Base-by-base conservation (phyloP, 2,888 invertebrate species). In the Pycnomerus fuliginosus region DNA sequence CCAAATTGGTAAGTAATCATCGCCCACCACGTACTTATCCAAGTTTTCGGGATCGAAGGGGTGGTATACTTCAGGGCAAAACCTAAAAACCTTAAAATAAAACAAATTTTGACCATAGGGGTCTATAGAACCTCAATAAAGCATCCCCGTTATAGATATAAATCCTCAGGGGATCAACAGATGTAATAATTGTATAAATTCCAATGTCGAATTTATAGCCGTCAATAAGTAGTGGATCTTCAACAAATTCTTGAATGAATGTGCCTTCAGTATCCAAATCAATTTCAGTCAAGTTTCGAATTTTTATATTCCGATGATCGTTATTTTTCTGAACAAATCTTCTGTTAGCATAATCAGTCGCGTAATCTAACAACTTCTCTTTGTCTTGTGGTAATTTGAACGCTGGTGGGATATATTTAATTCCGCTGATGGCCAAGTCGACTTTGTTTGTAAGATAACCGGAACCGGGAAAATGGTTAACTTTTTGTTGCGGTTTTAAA, bases 201-300 rank as follows among this genome's bases (percentile, higher is more conserved):
- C 98, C 97, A 69, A 98, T 90, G 73, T 98, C 98, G 72, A 98
- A 98, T 75, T 95, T 96, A 70, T 90, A 83, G 1, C 92, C 93
- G 69, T 93, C 93, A 2, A 98, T 86, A 11, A 98, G 75, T 57
- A 89, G 83, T 2, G 97, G 97, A 50, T 84, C 87, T 55, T 86
- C 84, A 13, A 98, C 78, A 69, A 86, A 98, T 70, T 95, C 89
- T 67, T 97, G 97, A 2, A 97, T 80, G 70, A 98, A 98, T 35
- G 85, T 86, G 37, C 84, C 86, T 17, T 79, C 80, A 27, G 76
- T 74, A 10, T 77, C 73, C 41, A 91, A 71, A 70, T 93, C 82
- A 30, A 95, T 77, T 38, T 88, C 83, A 37, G 87, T 82, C 2
- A 78, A 73, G 25, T 86, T 74, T 50, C 80, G 78, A 4, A 20